Evolutionary conservation across 1,140 invertebrate species (phyloP).

Genomic region (Rhopalosiphum padi): DNA sequence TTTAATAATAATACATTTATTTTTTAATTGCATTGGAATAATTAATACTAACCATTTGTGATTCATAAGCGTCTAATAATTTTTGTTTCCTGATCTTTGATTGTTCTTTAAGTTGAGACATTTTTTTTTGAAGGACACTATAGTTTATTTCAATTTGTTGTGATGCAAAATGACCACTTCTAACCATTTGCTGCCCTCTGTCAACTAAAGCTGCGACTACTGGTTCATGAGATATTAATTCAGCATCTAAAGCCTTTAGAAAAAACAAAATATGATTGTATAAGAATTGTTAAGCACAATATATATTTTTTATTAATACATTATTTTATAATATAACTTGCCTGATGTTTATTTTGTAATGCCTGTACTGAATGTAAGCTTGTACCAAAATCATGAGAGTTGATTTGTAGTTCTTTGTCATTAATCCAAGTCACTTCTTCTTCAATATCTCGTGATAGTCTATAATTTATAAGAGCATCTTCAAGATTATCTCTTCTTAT

Average conservation of each 20-base stretch:
- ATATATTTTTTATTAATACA: too few species aligned
- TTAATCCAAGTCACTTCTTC: slow-evolving; percentile 85
- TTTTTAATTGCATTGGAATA: background rate
- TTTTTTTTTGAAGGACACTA: slow-evolving; percentile 71
- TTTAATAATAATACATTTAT: background rate
- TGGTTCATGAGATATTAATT: slow-evolving; percentile 82
- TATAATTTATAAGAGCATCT: slow-evolving; percentile 83
- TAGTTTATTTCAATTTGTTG: slow-evolving; percentile 74
- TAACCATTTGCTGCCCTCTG: slow-evolving; percentile 78
- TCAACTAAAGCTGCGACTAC: slow-evolving; percentile 75
- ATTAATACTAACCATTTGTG: slow-evolving; percentile 73
- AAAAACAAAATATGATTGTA: background rate
- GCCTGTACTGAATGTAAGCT: slow-evolving; percentile 91
- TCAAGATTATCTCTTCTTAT: slow-evolving; percentile 88
- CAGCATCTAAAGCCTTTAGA: slow-evolving; percentile 75
- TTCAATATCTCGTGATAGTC: slow-evolving; percentile 84
- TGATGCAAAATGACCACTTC: slow-evolving; percentile 83
- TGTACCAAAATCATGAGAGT: slow-evolving; percentile 78
- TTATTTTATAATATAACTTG: slow-evolving; percentile 50
- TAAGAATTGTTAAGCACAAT: background rate
- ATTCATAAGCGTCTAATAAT: slow-evolving; percentile 83
- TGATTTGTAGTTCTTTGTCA: slow-evolving; percentile 86
- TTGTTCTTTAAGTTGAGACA: slow-evolving; percentile 73
- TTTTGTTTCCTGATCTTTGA: slow-evolving; percentile 75
- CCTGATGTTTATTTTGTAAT: slow-evolving; percentile 94